phyloP scores from a whole-genome alignment of 2,888 invertebrate genomes.

The Philopedon plagiatum region DNA sequence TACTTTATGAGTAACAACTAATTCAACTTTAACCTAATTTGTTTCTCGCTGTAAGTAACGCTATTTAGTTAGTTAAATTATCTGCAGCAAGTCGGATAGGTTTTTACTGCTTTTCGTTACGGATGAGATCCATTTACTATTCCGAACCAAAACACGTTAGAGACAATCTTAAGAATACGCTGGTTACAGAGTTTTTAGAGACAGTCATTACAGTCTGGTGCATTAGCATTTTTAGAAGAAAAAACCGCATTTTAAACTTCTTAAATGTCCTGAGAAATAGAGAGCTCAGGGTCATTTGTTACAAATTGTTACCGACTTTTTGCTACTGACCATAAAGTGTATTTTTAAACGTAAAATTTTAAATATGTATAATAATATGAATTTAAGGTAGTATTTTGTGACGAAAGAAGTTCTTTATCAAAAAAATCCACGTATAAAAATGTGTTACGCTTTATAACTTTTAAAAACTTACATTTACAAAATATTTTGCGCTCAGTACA shows the following conservation, averaged over 20 bases:
- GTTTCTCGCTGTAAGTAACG: constrained; percentile 13
- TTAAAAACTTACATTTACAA: too few relatives aligned
- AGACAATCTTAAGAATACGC: constrained; percentile 20
- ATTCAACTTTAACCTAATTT: constrained; percentile 33
- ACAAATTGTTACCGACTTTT: too few relatives aligned
- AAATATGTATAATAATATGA: too few relatives aligned
- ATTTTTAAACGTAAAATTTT: too few relatives aligned
- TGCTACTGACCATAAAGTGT: too few relatives aligned
- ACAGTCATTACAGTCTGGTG: background rate
- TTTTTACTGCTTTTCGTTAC: constrained; percentile 21
- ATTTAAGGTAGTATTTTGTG: too few relatives aligned
- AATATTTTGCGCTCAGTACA: background rate
- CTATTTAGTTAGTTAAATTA: constrained; percentile 32
- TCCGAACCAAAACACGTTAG: background rate
- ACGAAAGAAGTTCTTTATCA: too few relatives aligned
- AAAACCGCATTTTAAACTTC: background rate
- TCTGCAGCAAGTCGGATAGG: constrained; percentile 14
- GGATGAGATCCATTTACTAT: constrained; percentile 8
- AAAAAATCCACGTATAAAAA: too few relatives aligned
- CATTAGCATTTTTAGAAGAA: background rate
- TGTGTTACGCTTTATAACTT: too few relatives aligned
- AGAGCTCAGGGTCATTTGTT: too few relatives aligned
- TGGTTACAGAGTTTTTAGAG: constrained; percentile 23
- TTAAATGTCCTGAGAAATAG: background rate
- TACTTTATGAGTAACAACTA: constrained; percentile 19